Evolutionary conservation across 2,888 invertebrate species (phyloP).

Genomic region (Platycheirus albimanus): DNA sequence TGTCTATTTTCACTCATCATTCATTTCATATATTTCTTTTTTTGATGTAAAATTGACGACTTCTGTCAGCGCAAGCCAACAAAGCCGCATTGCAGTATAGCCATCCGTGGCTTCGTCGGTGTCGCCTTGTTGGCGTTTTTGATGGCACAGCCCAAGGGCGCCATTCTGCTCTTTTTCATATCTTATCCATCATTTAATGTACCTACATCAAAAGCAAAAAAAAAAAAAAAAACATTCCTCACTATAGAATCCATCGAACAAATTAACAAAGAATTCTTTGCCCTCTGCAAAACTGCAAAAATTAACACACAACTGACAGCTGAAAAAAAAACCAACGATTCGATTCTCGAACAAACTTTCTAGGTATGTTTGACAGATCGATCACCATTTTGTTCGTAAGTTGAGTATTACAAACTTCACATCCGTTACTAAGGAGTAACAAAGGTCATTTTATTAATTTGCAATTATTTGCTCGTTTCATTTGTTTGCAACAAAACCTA

Average conservation of each 20-base stretch:
- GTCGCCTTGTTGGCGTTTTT: slow-evolving; percentile 23
- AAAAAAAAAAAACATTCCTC: slow-evolving; percentile 21
- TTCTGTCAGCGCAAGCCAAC: slow-evolving; percentile 51
- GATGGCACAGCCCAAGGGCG: slow-evolving; percentile 37
- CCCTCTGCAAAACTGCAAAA: slow-evolving; percentile 14
- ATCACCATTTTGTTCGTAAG: slow-evolving; percentile 28
- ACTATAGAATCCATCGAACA: slow-evolving; percentile 29
- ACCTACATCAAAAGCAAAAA: too few species aligned
- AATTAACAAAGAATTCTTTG: slow-evolving; percentile 3
- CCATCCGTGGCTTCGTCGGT: slow-evolving; percentile 1
- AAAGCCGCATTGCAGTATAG: slow-evolving; percentile 26
- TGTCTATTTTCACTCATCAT: slow-evolving; percentile 21
- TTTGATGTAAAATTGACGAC: slow-evolving; percentile 58
- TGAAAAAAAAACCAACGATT: neutral
- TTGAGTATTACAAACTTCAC: neutral
- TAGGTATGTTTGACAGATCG: slow-evolving; percentile 1
- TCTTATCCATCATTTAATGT: slow-evolving; percentile 44
- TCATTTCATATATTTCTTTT: slow-evolving; percentile 13
- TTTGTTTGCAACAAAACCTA: slow-evolving; percentile 29
- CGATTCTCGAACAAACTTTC: neutral
- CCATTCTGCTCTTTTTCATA: slow-evolving; percentile 53
- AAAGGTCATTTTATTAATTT: slow-evolving; percentile 62
- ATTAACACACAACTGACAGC: slow-evolving; percentile 10
- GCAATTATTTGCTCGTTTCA: slow-evolving; percentile 34
- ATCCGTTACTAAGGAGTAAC: slow-evolving; percentile 38